Evolutionary conservation across 1,140 invertebrate genomes (phyloP).

Genomic region (Whitmania pigra): DNA sequence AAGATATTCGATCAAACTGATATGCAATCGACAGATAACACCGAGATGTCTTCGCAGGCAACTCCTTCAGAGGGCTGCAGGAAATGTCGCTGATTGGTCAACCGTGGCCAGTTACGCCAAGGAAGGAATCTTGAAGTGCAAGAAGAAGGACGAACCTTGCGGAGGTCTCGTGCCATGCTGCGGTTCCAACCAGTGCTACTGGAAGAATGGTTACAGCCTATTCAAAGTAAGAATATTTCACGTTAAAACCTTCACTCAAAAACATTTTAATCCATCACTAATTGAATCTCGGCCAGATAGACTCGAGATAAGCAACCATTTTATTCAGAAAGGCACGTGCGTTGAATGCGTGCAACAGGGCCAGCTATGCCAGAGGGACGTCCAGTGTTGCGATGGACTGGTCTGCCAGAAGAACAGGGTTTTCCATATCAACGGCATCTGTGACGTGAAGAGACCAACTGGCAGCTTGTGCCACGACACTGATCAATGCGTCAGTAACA

Average conservation of each 20-base stretch:
- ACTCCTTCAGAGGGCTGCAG: too few species aligned
- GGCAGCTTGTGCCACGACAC: not conserved
- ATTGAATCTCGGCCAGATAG: too few species aligned
- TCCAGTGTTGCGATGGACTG: conserved; percentile 7
- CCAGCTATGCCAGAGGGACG: conserved; percentile 5
- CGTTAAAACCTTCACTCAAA: too few species aligned
- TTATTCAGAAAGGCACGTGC: conserved; percentile 1
- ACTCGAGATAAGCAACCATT: not conserved
- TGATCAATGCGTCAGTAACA: not conserved
- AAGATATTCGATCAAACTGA: too few species aligned
- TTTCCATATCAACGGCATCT: not conserved
- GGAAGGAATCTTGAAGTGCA: conserved; percentile 6
- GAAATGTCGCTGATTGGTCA: too few species aligned
- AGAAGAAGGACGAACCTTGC: not conserved
- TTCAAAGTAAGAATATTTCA: not conserved
- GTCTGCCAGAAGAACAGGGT: conserved; percentile 5
- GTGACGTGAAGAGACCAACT: not conserved
- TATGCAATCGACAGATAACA: too few species aligned
- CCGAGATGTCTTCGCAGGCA: too few species aligned
- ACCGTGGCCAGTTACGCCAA: too few species aligned
- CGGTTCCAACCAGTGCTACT: conserved; percentile 11
- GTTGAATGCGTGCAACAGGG: not conserved
- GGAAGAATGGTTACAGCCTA: conserved; percentile 12
- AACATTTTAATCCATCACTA: too few species aligned
- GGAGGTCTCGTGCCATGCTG: conserved; percentile 10